phyloP scores from a whole-genome alignment of 2,113 vertebrate genomes.

The Benitochromis conjunctus region DNA sequence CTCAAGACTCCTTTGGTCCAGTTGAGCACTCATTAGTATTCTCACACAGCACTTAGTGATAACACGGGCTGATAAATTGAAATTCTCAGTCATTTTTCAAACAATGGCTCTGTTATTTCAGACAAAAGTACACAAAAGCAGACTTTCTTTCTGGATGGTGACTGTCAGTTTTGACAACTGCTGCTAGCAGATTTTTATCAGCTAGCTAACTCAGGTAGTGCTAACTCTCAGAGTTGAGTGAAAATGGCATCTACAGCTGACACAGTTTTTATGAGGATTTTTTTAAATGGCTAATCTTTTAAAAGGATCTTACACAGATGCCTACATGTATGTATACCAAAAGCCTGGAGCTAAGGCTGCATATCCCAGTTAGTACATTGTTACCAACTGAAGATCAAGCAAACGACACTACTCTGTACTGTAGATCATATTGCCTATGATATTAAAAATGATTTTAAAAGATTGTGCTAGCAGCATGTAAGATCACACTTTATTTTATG shows the following conservation, averaged over 20 bases:
- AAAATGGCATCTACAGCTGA: neutral
- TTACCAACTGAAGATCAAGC: neutral
- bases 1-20: neutral
- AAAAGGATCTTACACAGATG: neutral
- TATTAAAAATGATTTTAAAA: neutral
- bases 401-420: neutral
- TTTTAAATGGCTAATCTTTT: neutral
- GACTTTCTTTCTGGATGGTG: neutral
- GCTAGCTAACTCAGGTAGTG: neutral
- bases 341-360: neutral
- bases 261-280: fast-evolving
- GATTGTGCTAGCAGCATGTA: neutral
- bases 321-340: neutral
- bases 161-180: neutral
- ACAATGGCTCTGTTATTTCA: neutral
- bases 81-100: neutral
- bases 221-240: neutral
- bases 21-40: neutral
- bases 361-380: neutral
- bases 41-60: neutral
- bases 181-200: neutral
- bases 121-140: neutral
- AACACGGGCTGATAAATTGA: neutral
- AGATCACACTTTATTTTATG: neutral
- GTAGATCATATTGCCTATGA: neutral